A percentile compares a stretch with the other conserved stretches of the same genome.
phyloP scores from a whole-genome alignment of 92 coral and sea anemone genomes.

The Palythoa caribaeorum region DNA sequence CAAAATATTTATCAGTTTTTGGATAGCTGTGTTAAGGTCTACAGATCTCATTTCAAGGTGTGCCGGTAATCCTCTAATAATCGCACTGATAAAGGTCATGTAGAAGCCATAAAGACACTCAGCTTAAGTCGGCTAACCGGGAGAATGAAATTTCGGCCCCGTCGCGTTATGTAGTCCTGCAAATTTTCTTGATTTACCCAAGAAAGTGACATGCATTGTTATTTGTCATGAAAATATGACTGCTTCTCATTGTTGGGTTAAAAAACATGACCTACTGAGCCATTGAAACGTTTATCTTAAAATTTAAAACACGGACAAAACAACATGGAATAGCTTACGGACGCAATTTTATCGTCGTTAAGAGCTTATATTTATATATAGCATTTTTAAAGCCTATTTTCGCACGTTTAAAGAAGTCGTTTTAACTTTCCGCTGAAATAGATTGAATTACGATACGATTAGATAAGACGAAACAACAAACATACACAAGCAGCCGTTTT shows the following conservation, averaged over 20 bases:
- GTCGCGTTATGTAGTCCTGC: neutral
- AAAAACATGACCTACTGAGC: too few relatives aligned
- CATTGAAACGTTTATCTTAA: too few relatives aligned
- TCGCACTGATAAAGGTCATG: neutral
- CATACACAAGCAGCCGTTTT: too few relatives aligned
- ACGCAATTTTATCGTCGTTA: too few relatives aligned
- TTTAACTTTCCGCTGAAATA: too few relatives aligned
- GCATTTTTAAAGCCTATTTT: too few relatives aligned
- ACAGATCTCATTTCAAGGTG: constrained; percentile 4
- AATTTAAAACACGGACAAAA: too few relatives aligned
- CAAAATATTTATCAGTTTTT: neutral
- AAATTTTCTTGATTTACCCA: neutral
- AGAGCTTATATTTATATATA: too few relatives aligned
- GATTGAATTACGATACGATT: too few relatives aligned
- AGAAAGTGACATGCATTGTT: neutral
- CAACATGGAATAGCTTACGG: too few relatives aligned
- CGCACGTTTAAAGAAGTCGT: too few relatives aligned
- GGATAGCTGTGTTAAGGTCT: neutral
- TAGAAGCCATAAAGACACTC: neutral
- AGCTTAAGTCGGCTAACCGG: neutral
- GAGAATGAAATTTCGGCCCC: neutral
- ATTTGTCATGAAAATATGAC: neutral
- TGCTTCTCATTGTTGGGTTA: neutral
- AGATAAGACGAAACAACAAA: too few relatives aligned
- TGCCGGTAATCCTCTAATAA: neutral